These are phyloP conservation scores for Orgyia antiqua DNA, from an alignment of 2,888 invertebrate species.

Conservation along the genomic window DNA sequence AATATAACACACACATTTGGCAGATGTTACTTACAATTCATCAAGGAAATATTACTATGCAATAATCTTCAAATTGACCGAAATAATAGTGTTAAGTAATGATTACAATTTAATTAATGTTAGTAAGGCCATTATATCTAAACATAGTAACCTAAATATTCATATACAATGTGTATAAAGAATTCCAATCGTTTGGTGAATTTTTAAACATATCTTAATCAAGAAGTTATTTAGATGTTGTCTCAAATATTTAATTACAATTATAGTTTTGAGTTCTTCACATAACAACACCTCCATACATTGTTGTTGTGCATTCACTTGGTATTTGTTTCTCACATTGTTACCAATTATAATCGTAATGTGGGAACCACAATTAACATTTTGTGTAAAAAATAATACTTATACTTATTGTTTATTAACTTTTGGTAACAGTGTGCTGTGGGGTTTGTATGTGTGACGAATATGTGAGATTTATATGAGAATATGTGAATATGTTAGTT, in stretches of 20 bases:
- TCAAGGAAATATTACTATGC: too few relatives aligned
- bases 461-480: neutral
- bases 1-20: too few relatives aligned
- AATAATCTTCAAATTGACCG: too few relatives aligned
- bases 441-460: neutral
- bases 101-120: neutral
- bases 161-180: too few relatives aligned
- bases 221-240: neutral
- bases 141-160: too few relatives aligned
- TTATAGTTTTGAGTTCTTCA: neutral
- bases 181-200: too few relatives aligned
- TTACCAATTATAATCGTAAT: slow-evolving; percentile 9
- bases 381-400: slow-evolving; percentile 1
- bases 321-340: slow-evolving; percentile 10
- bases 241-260: neutral
- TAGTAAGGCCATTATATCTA: neutral
- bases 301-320: slow-evolving; percentile 3
- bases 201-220: neutral
- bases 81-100: too few relatives aligned
- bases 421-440: neutral
- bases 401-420: slow-evolving; percentile 1
- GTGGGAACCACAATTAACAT: slow-evolving; percentile 15
- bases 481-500: too few relatives aligned
- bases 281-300: slow-evolving; percentile 1
- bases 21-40: too few relatives aligned